Evolutionary conservation across 2,888 invertebrate genomes (phyloP).

Genomic region (Rhagium mordax): DNA sequence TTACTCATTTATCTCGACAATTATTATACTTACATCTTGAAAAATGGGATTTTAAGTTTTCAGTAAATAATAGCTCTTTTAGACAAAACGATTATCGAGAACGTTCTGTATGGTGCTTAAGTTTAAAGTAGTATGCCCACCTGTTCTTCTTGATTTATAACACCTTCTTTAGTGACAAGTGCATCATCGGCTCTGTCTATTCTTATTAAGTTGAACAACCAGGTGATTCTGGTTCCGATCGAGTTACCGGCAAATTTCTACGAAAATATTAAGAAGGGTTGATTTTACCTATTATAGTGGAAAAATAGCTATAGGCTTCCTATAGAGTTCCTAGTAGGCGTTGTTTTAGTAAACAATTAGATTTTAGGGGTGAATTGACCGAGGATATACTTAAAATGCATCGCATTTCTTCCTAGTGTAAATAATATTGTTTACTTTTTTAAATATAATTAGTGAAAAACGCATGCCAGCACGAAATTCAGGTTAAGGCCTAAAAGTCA

Average conservation of each 20-base stretch:
- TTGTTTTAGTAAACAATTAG: slow-evolving; percentile 34
- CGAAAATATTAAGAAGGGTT: slow-evolving; percentile 24
- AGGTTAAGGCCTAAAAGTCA: background rate
- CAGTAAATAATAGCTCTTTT: too few species aligned
- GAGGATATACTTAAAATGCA: slow-evolving; percentile 9
- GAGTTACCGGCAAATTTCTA: slow-evolving; percentile 8
- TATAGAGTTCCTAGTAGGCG: slow-evolving; percentile 22
- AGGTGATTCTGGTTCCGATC: background rate
- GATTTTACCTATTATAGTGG: slow-evolving; percentile 24
- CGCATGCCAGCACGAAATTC: background rate
- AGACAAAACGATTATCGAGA: too few species aligned
- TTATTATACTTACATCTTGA: too few species aligned
- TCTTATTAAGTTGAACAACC: background rate
- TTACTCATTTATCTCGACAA: too few species aligned
- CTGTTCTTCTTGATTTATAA: slow-evolving; percentile 36
- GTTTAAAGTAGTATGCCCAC: slow-evolving; percentile 9
- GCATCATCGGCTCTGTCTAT: slow-evolving; percentile 22
- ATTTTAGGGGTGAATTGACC: slow-evolving; percentile 27
- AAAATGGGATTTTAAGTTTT: too few species aligned
- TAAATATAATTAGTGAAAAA: slow-evolving; percentile 1
- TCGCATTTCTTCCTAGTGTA: slow-evolving; percentile 1
- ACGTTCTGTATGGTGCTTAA: background rate
- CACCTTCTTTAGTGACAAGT: slow-evolving; percentile 29
- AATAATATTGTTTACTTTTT: slow-evolving; percentile 21
- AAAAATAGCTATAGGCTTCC: slow-evolving; percentile 8